These are phyloP conservation scores for Mythimna lalbum DNA, from an alignment of 2,888 invertebrate species.

Conservation along the genomic window DNA sequence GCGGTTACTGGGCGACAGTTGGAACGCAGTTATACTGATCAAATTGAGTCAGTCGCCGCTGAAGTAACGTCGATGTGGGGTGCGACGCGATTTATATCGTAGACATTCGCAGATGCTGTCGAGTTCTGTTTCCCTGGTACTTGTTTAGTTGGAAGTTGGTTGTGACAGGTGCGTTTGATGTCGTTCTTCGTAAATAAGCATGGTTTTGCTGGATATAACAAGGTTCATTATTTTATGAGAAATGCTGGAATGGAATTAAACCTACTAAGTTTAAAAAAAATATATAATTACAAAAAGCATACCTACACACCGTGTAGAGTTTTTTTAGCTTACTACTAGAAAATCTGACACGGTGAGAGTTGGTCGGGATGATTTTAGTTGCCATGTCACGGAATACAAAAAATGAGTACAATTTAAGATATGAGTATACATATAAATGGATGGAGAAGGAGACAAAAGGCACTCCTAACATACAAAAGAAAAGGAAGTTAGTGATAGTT, in stretches of 20 bases:
- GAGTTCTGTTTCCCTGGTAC: conserved; percentile 19
- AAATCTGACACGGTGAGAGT: too few species aligned
- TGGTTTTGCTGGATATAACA: not conserved
- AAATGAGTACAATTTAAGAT: too few species aligned
- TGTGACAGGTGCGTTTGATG: conserved; percentile 26
- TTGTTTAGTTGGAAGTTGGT: conserved; percentile 23
- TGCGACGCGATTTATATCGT: conserved; percentile 63
- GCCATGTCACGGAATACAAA: too few species aligned
- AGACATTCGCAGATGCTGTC: conserved; percentile 51
- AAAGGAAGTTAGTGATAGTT: too few species aligned
- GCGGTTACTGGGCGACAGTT: conserved; percentile 78
- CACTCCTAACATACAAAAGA: too few species aligned
- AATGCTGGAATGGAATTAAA: not conserved
- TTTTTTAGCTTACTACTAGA: too few species aligned
- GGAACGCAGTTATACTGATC: conserved; percentile 88
- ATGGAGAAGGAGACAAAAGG: too few species aligned
- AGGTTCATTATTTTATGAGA: not conserved
- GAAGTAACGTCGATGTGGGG: conserved; percentile 70
- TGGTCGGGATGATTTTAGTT: too few species aligned
- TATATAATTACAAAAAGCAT: too few species aligned
- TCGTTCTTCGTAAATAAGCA: conserved; percentile 2
- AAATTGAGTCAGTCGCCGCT: conserved; percentile 85
- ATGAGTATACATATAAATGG: too few species aligned
- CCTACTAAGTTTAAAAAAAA: not conserved
- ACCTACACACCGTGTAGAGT: too few species aligned